phyloP scores from a whole-genome alignment of 2,113 vertebrate species.

The Rhea americana region DNA sequence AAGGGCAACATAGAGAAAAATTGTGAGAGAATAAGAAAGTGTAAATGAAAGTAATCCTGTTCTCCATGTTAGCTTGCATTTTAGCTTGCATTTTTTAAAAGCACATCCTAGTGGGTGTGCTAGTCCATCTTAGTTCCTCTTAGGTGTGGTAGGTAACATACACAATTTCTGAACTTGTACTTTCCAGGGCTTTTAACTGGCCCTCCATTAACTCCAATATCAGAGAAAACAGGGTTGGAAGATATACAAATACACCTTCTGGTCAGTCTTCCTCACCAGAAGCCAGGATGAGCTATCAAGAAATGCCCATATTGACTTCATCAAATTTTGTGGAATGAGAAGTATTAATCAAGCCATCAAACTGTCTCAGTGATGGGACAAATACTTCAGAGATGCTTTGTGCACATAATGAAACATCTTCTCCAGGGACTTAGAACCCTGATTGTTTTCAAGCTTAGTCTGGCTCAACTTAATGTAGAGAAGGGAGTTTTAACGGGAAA shows the following conservation, averaged over 20 bases:
- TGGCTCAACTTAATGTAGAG: neutral
- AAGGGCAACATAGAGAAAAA: neutral
- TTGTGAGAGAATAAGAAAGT: neutral
- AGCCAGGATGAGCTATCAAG: neutral
- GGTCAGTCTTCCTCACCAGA: neutral
- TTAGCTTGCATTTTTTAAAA: neutral
- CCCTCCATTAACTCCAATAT: neutral
- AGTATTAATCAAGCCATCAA: slow-evolving; percentile 20
- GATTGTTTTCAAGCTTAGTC: neutral
- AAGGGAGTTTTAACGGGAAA: neutral
- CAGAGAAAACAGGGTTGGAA: neutral
- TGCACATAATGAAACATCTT: neutral
- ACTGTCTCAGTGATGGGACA: neutral
- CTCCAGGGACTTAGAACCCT: neutral
- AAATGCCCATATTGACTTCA: neutral
- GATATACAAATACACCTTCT: neutral
- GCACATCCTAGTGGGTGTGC: neutral
- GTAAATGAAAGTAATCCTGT: neutral
- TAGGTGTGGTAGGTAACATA: neutral
- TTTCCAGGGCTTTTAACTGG: neutral
- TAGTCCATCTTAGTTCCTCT: neutral
- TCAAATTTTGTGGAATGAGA: neutral
- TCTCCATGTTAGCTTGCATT: neutral
- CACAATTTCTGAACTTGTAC: neutral
- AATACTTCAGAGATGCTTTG: neutral